Evolutionary conservation across 2,797 vertebrate genomes (phyloP), one percentile per base, ranked within the genome.

Genomic region (Malurus splendens): DNA sequence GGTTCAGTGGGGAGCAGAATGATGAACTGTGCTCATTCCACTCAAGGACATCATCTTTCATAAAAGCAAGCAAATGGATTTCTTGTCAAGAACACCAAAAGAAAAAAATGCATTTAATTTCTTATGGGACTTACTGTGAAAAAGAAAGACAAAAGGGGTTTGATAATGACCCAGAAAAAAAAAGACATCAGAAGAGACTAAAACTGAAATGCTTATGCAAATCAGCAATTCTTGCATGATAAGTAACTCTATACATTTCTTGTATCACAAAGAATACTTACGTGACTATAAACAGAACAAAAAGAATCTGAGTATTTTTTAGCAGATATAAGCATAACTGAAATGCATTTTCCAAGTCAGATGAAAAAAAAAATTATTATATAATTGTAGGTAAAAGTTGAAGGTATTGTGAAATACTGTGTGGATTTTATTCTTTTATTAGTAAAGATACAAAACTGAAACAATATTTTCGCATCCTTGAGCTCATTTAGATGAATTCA

Each of bases 81-180:
- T 86, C 70, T 86, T 65, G 66, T 65, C 39, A 75, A 60, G 30
- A 71, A 68, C 44, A 62, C 28, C 22, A 74, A 62, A 84, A 76
- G 10, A 24, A 83, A 85, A 54, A 85, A 60, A 3, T n/a, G 25
- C 5, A 25, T 65, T 77, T 74, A 42, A 85, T 87, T 89, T 87
- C 47, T 86, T 62, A n/a, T 30, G 30, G 32, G n/a, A 77, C 2
- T 28, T 59, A 8, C 33, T 62, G n/a, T 36, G 57, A 76, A 66
- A 66, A 1, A 2, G 17, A 67, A 70, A 66, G 23, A 57, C 14
- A 71, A 57, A 86, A 84, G 2, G 3, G 30, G 3, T 38, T 54
- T 45, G 23, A 28, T 59, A 72, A 55, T 18, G 8, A 3, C 13
- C 7, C n/a, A 5, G 32, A 68, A 28, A 2, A 64, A 77, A 82